phyloP scores from a whole-genome alignment of 2,888 invertebrate species.

The Pandemis cinnamomeana region DNA sequence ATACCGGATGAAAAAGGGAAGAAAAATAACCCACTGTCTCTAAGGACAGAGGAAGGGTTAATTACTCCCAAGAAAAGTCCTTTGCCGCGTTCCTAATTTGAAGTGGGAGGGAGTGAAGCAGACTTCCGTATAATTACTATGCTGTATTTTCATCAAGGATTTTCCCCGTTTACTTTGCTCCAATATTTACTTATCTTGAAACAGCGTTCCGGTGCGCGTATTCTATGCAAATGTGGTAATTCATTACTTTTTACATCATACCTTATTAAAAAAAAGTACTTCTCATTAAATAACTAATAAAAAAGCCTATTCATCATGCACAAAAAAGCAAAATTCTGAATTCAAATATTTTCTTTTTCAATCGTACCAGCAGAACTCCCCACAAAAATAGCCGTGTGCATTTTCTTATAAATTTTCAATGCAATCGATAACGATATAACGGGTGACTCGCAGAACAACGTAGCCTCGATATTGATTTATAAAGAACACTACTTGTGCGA shows the following conservation, averaged over 20 bases:
- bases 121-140: slow-evolving; percentile 13
- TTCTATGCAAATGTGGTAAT: not conserved
- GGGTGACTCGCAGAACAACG: not conserved
- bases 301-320: no score
- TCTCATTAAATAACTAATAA: not conserved
- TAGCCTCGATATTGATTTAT: slow-evolving; percentile 1
- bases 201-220: not conserved
- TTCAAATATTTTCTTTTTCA: not conserved
- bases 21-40: not conserved
- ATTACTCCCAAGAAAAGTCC: slow-evolving; percentile 14
- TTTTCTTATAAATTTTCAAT: slow-evolving; percentile 26
- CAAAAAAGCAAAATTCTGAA: not conserved
- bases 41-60: not conserved
- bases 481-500: not conserved
- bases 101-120: not conserved
- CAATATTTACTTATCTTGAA: not conserved
- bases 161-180: not conserved
- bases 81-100: slow-evolving; percentile 23
- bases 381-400: slow-evolving; percentile 19
- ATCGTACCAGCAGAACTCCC: slow-evolving; percentile 15
- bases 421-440: slow-evolving; percentile 20
- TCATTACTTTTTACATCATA: not conserved
- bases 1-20: not conserved
- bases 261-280: not conserved
- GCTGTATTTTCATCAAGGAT: not conserved